Percentiles rank a stretch among this genome's conserved stretches.
These are phyloP conservation scores for Aphelenchoides avenae DNA, from an alignment of 1,140 invertebrate genomes.

Conservation along the genomic window DNA sequence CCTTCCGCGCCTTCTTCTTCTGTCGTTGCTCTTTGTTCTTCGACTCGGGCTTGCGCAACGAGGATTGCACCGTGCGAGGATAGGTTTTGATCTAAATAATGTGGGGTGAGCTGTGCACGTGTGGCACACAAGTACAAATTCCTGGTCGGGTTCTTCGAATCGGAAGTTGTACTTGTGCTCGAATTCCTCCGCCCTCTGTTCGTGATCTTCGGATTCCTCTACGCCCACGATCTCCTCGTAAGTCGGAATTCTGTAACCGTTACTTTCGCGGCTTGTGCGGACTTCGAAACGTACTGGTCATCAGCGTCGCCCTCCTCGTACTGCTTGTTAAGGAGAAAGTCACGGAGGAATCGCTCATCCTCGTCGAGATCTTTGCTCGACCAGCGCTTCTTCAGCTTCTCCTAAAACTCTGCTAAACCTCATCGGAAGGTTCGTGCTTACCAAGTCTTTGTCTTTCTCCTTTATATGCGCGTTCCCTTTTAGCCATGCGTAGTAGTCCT, in stretches of 20 bases:
- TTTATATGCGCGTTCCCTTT: constrained; percentile 69
- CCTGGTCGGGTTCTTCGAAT: constrained; percentile 89
- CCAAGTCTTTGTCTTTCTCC: constrained; percentile 60
- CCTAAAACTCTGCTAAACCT: constrained; percentile 55
- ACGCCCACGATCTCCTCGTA: constrained; percentile 68
- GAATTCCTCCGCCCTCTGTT: constrained; percentile 80
- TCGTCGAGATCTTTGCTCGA: constrained; percentile 68
- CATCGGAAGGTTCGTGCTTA: too few species aligned
- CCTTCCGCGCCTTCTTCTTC: constrained; percentile 69
- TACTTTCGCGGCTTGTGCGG: background rate
- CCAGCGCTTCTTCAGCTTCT: constrained; percentile 78
- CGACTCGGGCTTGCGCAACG: constrained; percentile 75
- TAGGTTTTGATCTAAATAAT: constrained; percentile 74
- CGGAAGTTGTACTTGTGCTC: constrained; percentile 92
- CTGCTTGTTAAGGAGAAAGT: constrained; percentile 84
- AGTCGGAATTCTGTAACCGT: constrained; percentile 26
- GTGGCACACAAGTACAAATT: constrained; percentile 70
- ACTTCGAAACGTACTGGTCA: constrained; percentile 59
- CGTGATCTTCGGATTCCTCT: constrained; percentile 67
- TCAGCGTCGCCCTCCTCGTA: constrained; percentile 68
- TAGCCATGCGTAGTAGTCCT: constrained; percentile 75
- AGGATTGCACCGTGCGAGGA: constrained; percentile 79
- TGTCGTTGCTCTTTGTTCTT: constrained; percentile 44
- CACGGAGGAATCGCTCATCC: constrained; percentile 80
- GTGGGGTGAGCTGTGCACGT: constrained; percentile 20